phyloP scores from a whole-genome alignment of 2,797 vertebrate genomes.

The Xenentodon cancila region DNA sequence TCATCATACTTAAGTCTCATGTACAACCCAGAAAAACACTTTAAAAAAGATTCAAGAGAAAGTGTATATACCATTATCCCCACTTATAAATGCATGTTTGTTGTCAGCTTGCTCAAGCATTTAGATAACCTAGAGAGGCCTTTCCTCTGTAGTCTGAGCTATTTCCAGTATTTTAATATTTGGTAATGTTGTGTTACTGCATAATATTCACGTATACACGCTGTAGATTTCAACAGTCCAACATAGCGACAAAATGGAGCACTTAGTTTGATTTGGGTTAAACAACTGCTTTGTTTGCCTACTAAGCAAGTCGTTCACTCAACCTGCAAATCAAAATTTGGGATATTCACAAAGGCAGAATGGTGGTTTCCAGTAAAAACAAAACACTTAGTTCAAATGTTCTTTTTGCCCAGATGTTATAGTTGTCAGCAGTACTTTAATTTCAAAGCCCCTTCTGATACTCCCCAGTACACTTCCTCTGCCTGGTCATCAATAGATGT shows the following conservation, averaged over 20 bases:
- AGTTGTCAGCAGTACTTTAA: background rate
- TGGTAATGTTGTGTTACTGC: background rate
- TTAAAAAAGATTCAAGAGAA: constrained; percentile 26
- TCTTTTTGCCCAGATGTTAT: background rate
- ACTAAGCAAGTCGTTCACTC: background rate
- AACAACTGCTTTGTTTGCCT: background rate
- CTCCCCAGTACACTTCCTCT: background rate
- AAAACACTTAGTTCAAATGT: background rate
- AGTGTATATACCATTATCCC: constrained; percentile 10
- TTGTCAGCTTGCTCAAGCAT: background rate
- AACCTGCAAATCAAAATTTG: background rate
- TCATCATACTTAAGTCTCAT: too few species aligned
- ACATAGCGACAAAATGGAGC: background rate
- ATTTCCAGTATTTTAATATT: background rate
- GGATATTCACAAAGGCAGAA: background rate
- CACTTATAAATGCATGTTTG: background rate
- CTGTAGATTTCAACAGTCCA: background rate
- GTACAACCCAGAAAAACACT: constrained; percentile 25
- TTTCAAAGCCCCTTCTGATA: background rate
- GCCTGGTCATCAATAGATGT: background rate
- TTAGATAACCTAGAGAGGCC: background rate
- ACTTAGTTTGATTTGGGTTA: background rate
- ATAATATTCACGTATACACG: background rate
- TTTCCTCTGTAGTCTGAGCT: background rate
- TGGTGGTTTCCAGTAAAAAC: background rate